phyloP scores from a whole-genome alignment of 2,888 invertebrate genomes.

The Allygus modestus region DNA sequence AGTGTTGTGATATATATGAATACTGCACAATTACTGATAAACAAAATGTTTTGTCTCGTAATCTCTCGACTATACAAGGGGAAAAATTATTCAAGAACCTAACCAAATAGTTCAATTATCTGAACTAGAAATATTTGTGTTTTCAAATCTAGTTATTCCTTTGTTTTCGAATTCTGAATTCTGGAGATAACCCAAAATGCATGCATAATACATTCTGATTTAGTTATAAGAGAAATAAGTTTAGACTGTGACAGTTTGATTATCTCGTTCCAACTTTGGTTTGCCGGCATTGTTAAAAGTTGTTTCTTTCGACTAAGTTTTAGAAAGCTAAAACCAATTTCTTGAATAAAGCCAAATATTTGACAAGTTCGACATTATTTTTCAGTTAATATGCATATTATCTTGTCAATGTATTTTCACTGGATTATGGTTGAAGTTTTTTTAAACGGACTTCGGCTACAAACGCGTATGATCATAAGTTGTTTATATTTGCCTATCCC shows the following conservation, averaged over 20 bases:
- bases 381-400: not conserved
- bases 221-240: not conserved
- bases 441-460: too few species aligned
- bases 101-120: too few species aligned
- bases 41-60: too few species aligned
- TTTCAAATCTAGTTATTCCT: too few species aligned
- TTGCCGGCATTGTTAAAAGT: constrained; percentile 23
- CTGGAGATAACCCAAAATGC: not conserved
- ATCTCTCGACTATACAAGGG: too few species aligned
- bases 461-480: too few species aligned
- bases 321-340: constrained; percentile 5
- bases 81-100: too few species aligned
- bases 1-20: too few species aligned
- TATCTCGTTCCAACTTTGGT: constrained; percentile 20
- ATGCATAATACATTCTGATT: constrained; percentile 16
- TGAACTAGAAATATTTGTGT: too few species aligned
- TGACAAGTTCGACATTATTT: not conserved
- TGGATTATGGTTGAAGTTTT: not conserved
- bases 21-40: too few species aligned
- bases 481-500: too few species aligned
- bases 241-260: constrained; percentile 20
- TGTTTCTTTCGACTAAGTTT: constrained; percentile 16
- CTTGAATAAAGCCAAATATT: constrained; percentile 10
- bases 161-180: too few species aligned
- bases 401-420: not conserved